Conservation (phyloP, 2,113 vertebrate species). For the Sakesphorus luctuosus region DNA sequence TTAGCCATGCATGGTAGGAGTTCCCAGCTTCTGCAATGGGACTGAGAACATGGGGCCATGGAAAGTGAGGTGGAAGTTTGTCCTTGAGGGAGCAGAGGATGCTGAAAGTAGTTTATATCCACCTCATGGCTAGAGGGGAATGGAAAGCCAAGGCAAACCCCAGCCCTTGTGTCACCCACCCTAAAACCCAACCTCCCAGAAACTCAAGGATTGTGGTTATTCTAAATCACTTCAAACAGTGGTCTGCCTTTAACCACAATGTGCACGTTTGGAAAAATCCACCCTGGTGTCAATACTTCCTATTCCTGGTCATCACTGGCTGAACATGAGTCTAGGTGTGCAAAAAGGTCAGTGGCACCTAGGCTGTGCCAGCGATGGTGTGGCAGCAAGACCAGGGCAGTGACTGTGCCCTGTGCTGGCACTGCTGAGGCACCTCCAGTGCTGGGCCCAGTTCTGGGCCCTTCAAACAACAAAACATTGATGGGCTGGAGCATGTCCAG, state of each 20-base stretch:
- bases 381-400: background rate
- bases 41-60: background rate
- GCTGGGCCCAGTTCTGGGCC: background rate
- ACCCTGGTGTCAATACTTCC: background rate
- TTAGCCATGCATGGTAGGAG: background rate
- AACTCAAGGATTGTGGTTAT: background rate
- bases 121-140: background rate
- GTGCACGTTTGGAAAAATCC: background rate
- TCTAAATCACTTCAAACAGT: background rate
- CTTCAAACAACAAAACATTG: background rate
- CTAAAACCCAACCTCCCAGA: background rate
- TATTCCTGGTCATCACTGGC: background rate
- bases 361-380: background rate
- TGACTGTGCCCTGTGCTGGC: too few species aligned
- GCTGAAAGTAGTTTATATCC: background rate
- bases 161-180: accelerated
- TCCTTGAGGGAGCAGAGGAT: background rate
- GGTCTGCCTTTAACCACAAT: background rate
- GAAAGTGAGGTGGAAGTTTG: background rate
- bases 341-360: background rate
- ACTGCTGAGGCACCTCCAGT: too few species aligned
- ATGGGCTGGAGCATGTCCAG: background rate
- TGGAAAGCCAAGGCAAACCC: background rate
- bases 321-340: background rate
- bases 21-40: background rate